phyloP scores from a whole-genome alignment of 2,888 invertebrate species.

The Heliconius erato region DNA sequence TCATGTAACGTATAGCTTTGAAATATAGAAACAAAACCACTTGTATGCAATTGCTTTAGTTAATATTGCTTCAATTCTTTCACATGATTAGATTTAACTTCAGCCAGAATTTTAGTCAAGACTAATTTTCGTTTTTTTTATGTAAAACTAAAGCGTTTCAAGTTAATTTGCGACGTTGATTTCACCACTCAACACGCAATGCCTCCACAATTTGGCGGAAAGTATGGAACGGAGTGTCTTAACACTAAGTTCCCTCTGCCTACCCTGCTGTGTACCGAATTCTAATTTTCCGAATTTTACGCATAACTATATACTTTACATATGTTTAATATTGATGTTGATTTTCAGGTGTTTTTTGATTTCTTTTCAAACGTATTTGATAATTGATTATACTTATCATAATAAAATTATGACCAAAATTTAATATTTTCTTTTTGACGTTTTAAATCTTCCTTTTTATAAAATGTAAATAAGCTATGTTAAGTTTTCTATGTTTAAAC shows the following conservation, averaged over 20 bases:
- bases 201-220: too few species aligned
- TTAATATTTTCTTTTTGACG: background rate
- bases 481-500: constrained; percentile 38
- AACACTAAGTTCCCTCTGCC: too few species aligned
- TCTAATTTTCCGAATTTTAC: too few species aligned
- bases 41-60: background rate
- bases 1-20: background rate
- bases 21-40: background rate
- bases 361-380: background rate
- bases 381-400: background rate
- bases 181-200: too few species aligned
- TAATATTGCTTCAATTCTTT: background rate
- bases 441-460: constrained; percentile 5
- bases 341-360: background rate
- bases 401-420: background rate
- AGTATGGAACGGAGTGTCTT: too few species aligned
- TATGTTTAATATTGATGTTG: constrained; percentile 1
- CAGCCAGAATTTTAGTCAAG: background rate
- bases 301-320: background rate
- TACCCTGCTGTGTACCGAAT: too few species aligned
- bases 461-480: constrained; percentile 32
- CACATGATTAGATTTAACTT: background rate
- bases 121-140: background rate
- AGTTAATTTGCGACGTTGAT: background rate
- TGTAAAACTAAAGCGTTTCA: background rate